Evolutionary conservation across 37 sponge, comb jelly and placozoan genomes (phyloP).

Genomic region (Aphrocallistes beatrix): DNA sequence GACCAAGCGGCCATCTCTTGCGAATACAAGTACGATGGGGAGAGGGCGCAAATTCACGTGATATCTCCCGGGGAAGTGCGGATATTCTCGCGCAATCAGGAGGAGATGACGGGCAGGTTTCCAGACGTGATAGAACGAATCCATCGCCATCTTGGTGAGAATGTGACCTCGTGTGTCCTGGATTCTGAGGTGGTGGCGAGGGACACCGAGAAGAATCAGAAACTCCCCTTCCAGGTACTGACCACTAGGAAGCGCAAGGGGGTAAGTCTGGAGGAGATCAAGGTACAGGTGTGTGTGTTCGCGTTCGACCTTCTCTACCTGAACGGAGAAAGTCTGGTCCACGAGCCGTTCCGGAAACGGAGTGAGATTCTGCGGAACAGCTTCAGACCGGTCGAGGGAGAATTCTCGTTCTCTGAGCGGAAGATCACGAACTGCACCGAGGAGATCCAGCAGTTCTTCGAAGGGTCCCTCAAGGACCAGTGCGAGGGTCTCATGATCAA

Average conservation of each 20-base stretch:
- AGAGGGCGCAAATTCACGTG: constrained; percentile 92
- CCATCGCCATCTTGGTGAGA: constrained; percentile 54
- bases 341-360: constrained; percentile 57
- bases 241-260: constrained; percentile 92
- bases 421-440: constrained; percentile 51
- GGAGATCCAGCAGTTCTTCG: constrained; percentile 78
- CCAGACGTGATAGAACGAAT: constrained; percentile 89
- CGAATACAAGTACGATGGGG: constrained; percentile 99
- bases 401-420: constrained; percentile 69
- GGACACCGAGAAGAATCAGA: constrained; percentile 81
- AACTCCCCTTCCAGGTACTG: constrained; percentile 88
- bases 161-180: constrained; percentile 67
- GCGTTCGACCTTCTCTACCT: constrained; percentile 91
- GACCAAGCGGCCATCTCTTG: constrained; percentile 75
- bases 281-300: constrained; percentile 92
- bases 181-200: constrained; percentile 95
- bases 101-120: constrained; percentile 88
- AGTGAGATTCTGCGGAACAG: constrained; percentile 60
- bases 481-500: constrained; percentile 99
- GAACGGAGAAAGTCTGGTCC: constrained; percentile 84
- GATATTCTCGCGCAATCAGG: constrained; percentile 81
- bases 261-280: constrained; percentile 40
- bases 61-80: constrained; percentile 46
- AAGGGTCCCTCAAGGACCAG: constrained; percentile 77
- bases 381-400: constrained; percentile 82